Evolutionary conservation across 2,888 invertebrate species (phyloP).

Genomic region (Tiliacea aurago): DNA sequence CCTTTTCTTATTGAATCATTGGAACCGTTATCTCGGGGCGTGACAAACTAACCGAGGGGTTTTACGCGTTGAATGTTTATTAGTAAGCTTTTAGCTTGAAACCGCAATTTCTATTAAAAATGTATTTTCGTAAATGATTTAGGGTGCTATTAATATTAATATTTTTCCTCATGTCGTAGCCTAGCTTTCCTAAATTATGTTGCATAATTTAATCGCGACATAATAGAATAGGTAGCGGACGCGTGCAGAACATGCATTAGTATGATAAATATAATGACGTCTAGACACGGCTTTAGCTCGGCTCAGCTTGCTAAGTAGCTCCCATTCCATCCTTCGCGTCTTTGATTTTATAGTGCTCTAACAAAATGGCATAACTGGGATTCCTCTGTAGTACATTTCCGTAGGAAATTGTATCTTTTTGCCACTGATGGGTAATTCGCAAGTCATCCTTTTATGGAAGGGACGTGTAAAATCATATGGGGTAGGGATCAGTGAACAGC

Average conservation of each 20-base stretch:
- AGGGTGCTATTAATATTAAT: neutral
- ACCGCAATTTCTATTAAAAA: constrained; percentile 30
- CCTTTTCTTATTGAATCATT: constrained; percentile 62
- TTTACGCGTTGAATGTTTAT: constrained; percentile 63
- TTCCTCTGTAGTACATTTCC: constrained; percentile 34
- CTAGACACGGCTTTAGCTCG: constrained; percentile 44
- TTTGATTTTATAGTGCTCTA: constrained; percentile 41
- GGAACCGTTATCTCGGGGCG: constrained; percentile 60
- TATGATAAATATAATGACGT: constrained; percentile 43
- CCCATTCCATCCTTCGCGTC: constrained; percentile 20
- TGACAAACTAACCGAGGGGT: constrained; percentile 56
- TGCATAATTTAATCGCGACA: neutral
- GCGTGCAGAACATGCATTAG: constrained; percentile 34
- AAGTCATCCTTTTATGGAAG: constrained; percentile 38
- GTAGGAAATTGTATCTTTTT: constrained; percentile 51
- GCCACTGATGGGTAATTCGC: constrained; percentile 45
- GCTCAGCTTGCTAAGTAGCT: constrained; percentile 46
- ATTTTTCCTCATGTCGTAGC: neutral
- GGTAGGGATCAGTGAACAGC: constrained; percentile 43
- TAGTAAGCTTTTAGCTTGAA: constrained; percentile 45
- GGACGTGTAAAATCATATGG: constrained; percentile 44
- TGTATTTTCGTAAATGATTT: constrained; percentile 10
- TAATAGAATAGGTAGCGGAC: constrained; percentile 6
- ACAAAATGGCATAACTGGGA: constrained; percentile 45
- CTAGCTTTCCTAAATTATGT: neutral